phyloP scores from a whole-genome alignment of 2,888 invertebrate species.

The Cremastinae sp. region DNA sequence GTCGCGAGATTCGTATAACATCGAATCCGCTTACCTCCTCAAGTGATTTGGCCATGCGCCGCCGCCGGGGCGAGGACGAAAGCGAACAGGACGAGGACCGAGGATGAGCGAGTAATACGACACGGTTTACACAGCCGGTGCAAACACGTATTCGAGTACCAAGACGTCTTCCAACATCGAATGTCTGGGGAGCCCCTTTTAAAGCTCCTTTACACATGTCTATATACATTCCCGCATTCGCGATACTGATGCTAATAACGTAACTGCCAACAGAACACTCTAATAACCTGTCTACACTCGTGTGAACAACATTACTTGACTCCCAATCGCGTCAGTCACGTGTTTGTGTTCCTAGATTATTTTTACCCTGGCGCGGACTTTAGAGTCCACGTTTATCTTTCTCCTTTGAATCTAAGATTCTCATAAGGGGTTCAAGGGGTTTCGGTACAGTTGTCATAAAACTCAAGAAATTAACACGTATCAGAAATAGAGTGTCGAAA shows the following conservation, averaged over 20 bases:
- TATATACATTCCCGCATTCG: not conserved
- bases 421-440: too few relatives aligned
- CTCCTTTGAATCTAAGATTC: too few relatives aligned
- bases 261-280: not conserved
- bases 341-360: not conserved
- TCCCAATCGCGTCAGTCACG: not conserved
- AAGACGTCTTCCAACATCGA: constrained; percentile 30
- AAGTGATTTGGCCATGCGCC: constrained; percentile 2
- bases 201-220: not conserved
- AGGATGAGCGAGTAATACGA: constrained; percentile 20
- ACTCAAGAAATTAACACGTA: too few relatives aligned
- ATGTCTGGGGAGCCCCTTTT: constrained; percentile 18
- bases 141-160: constrained; percentile 35
- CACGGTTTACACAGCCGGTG: constrained; percentile 44
- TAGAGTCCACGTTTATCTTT: too few relatives aligned
- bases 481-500: too few relatives aligned
- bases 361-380: too few relatives aligned
- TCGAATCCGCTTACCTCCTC: constrained; percentile 10
- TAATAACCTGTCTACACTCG: not conserved
- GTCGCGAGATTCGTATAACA: constrained; percentile 2
- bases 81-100: too few relatives aligned
- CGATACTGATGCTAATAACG: not conserved
- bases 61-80: too few relatives aligned
- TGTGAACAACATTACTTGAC: too few relatives aligned
- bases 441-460: too few relatives aligned